These are phyloP conservation scores for Dolichoris vasculosae DNA, from an alignment of 1,140 invertebrate species.

Conservation along the genomic window DNA sequence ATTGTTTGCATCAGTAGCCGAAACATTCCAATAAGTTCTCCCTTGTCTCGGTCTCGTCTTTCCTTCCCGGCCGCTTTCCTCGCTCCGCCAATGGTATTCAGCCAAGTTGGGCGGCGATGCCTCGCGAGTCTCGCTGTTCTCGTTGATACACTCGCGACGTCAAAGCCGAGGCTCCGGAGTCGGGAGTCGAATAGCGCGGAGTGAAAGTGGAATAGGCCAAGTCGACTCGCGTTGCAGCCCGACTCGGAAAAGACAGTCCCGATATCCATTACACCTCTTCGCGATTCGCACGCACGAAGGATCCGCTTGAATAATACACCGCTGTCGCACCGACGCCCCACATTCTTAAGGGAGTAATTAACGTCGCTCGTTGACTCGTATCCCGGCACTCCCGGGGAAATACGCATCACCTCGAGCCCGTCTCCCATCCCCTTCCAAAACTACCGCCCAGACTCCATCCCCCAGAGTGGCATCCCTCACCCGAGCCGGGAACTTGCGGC, in stretches of 20 bases:
- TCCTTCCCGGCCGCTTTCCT: too few species aligned
- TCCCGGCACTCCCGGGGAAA: background rate
- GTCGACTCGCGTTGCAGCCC: background rate
- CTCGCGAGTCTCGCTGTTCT: too few species aligned
- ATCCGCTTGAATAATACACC: slow-evolving; percentile 17
- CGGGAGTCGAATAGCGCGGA: slow-evolving; percentile 37
- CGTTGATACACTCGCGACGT: background rate
- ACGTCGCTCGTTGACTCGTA: slow-evolving; percentile 20
- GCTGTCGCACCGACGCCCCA: background rate
- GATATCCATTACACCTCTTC: slow-evolving; percentile 32
- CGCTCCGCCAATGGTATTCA: background rate
- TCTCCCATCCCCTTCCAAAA: background rate
- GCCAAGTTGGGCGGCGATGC: background rate
- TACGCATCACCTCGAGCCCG: too few species aligned
- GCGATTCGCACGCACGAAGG: background rate
- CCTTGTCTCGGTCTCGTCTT: background rate
- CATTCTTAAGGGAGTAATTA: slow-evolving; percentile 50
- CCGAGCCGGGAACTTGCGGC: background rate
- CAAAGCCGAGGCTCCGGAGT: background rate
- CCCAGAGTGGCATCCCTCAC: too few species aligned
- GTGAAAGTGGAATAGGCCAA: background rate
- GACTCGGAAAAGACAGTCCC: background rate
- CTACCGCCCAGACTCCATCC: background rate
- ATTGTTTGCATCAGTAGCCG: background rate
- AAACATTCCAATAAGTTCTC: slow-evolving; percentile 20